phyloP scores from a whole-genome alignment of 2,888 invertebrate species.

The Amblyteles armatorius region DNA sequence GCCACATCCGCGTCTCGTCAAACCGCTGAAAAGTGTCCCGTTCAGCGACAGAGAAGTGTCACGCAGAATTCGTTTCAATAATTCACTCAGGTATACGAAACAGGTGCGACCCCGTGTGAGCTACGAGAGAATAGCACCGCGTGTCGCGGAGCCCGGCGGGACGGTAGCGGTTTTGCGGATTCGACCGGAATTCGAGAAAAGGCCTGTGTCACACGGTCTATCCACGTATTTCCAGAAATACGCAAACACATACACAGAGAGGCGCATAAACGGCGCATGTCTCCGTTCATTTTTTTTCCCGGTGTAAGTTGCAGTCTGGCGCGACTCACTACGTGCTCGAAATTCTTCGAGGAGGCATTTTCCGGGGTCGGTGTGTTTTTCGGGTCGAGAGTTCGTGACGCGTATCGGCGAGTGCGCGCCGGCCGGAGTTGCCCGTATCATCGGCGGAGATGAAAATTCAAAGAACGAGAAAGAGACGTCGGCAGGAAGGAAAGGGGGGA shows the following conservation, averaged over 20 bases:
- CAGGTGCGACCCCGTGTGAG: constrained; percentile 53
- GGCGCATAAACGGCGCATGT: not conserved
- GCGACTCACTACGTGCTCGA: constrained; percentile 60
- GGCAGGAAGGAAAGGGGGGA: constrained; percentile 15
- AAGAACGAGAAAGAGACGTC: constrained; percentile 20
- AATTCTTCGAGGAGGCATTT: constrained; percentile 51
- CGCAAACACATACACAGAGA: not conserved
- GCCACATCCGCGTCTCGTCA: not conserved
- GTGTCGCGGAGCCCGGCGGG: constrained; percentile 31
- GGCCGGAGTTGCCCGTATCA: constrained; percentile 4
- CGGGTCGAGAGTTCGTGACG: constrained; percentile 64
- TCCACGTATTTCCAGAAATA: constrained; percentile 17
- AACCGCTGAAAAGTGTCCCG: not conserved
- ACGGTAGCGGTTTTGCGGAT: constrained; percentile 47
- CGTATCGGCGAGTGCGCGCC: constrained; percentile 21
- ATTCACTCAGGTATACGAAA: constrained; percentile 63
- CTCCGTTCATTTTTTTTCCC: constrained; percentile 2
- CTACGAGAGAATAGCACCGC: constrained; percentile 8
- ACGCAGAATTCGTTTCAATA: constrained; percentile 59
- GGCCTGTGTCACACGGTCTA: constrained; percentile 13
- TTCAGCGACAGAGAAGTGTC: constrained; percentile 36
- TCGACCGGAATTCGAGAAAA: constrained; percentile 63
- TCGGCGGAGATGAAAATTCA: not conserved
- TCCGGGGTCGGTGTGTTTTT: constrained; percentile 55
- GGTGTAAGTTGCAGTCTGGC: constrained; percentile 26